Conservation (phyloP, 2,888 invertebrate species). For the Drosophila cracens region DNA sequence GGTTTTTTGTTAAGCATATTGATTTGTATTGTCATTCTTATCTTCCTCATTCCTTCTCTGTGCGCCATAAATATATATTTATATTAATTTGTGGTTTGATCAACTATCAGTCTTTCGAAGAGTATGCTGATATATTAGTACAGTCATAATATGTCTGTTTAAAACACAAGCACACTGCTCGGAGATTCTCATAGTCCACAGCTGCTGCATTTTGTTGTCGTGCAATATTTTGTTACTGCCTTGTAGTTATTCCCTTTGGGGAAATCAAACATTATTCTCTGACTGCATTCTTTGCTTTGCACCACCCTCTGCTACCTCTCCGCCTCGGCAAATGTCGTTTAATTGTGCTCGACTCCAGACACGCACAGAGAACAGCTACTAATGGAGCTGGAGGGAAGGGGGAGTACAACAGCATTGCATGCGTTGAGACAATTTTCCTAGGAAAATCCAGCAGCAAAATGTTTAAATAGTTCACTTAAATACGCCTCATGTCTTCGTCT, state of each 20-base stretch:
- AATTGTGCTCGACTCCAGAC: slow-evolving; percentile 30
- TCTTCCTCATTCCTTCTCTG: background rate
- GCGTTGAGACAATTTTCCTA: slow-evolving; percentile 40
- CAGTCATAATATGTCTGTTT: slow-evolving; percentile 36
- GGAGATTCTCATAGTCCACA: slow-evolving; percentile 25
- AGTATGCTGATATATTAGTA: background rate
- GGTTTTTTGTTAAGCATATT: background rate
- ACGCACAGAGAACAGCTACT: slow-evolving; percentile 11
- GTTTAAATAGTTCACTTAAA: slow-evolving; percentile 50
- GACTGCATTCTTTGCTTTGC: slow-evolving; percentile 11
- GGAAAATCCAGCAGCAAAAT: slow-evolving; percentile 40
- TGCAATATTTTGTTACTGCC: slow-evolving; percentile 44
- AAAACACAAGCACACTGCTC: slow-evolving; percentile 1
- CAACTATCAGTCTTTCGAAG: background rate
- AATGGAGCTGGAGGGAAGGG: background rate
- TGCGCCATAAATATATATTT: background rate
- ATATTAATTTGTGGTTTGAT: background rate
- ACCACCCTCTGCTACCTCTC: slow-evolving; percentile 1
- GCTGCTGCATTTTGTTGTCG: slow-evolving; percentile 50
- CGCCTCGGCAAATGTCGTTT: slow-evolving; percentile 15
- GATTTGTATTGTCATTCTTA: background rate
- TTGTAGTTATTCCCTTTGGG: slow-evolving; percentile 57
- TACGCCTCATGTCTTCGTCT: slow-evolving; percentile 39
- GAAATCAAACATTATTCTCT: slow-evolving; percentile 50
- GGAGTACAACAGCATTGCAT: slow-evolving; percentile 24